Base-by-base conservation (phyloP, 1,140 invertebrate genomes). In the Telenomus remus region DNA sequence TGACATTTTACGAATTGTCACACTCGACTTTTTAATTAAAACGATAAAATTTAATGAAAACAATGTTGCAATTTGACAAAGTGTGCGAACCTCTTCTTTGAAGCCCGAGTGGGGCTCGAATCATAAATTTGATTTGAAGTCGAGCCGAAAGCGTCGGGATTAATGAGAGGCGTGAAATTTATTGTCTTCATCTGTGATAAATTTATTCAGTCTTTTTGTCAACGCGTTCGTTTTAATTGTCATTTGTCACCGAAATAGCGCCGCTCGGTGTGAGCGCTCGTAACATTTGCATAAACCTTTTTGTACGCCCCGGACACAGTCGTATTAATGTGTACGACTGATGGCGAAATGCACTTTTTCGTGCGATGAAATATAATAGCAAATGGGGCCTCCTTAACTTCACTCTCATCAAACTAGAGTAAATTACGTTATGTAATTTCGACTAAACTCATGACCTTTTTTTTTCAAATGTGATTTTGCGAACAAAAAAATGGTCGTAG, bases 331-430 rank as follows among this genome's bases (percentile, higher is more conserved):
- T 15, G 27, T 33, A 34, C 19, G 27, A 49, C 9, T 16, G 48
- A 49, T 49, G 16, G 16, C 19, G 48, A 49, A 49, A 49, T 16
- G 19, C 19, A 33, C 16, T 34, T 49, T 49, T 49, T 49, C 27
- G 48, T 33, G 33, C 43, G 37, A 43, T 39, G 51, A 55, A 55
- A 55, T n/a, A 39, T 44, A 44, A 55, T 27, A 14, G 39, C 51
- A 37, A 39, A 55, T 43, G 51, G 39, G 51, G 19, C 35, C 19
- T 11, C 54, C 16, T 56, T 10, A 44, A 46, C 12, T 46, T 54
- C 27, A 46, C 54, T 48, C 33, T 47, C 16, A 42, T 44, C 37
- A 13, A 53, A 54, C 35, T 2, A 39, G 35, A 39, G 3, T 16
- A 53, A 53, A 39, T 10, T 39, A 39, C 39, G 12, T 27, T 27